phyloP scores from a whole-genome alignment of 2,888 invertebrate genomes.

The Dicycla oo region DNA sequence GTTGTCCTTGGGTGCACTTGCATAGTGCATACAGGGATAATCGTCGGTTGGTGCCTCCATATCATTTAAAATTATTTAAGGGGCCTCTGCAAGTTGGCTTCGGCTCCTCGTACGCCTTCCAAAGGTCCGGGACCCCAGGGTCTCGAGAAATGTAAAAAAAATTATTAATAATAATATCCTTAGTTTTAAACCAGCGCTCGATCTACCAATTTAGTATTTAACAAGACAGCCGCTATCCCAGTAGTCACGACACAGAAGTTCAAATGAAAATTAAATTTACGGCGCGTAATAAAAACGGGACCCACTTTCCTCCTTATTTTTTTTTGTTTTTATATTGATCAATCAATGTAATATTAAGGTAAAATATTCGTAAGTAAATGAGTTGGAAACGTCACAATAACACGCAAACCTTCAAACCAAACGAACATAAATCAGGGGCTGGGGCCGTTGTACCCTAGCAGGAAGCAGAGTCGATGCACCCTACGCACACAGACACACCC shows the following conservation, averaged over 20 bases:
- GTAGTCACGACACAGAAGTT: conserved; percentile 24
- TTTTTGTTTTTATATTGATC: conserved; percentile 67
- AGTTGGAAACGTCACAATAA: conserved; percentile 80
- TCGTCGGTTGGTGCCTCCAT: no score
- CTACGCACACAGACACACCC: conserved; percentile 74
- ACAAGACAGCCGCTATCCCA: conserved; percentile 9
- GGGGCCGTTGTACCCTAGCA: conserved; percentile 88
- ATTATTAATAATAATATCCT: conserved; percentile 6
- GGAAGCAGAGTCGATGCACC: conserved; percentile 89
- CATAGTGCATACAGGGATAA: no score
- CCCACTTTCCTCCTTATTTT: conserved; percentile 50
- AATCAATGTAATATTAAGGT: conserved; percentile 68
- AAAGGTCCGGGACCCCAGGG: no score
- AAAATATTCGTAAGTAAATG: conserved; percentile 72
- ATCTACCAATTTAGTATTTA: neutral
- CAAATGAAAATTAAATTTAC: conserved; percentile 42
- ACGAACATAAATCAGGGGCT: conserved; percentile 84
- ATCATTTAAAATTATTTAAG: no score
- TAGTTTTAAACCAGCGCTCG: neutral
- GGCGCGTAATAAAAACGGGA: conserved; percentile 45
- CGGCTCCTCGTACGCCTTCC: no score
- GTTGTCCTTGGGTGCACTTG: no score
- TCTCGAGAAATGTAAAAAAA: no score
- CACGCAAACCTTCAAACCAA: conserved; percentile 86
- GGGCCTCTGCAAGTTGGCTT: no score